These are phyloP conservation scores for Nautilus pompilius DNA, from an alignment of 1,140 invertebrate species.

Conservation along the genomic window DNA sequence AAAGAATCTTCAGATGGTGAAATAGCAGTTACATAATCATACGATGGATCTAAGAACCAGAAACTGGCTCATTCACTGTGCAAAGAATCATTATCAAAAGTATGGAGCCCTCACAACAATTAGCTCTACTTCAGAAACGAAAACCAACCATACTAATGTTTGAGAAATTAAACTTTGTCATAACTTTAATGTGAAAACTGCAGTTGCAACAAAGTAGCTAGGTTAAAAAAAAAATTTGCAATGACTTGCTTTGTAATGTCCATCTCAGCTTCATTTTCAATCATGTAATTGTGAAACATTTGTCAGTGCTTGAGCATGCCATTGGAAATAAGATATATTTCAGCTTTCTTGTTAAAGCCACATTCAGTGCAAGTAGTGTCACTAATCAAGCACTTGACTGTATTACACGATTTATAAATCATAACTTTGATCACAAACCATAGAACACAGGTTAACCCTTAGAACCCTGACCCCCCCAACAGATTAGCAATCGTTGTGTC, in stretches of 20 bases:
- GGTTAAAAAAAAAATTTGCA: background rate
- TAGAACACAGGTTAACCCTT: no score
- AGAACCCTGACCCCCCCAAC: no score
- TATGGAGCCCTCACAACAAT: background rate
- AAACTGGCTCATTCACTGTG: background rate
- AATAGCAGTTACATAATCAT: background rate
- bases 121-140: background rate
- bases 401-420: constrained; percentile 5
- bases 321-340: background rate
- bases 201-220: background rate
- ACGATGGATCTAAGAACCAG: background rate
- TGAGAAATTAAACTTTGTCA: background rate
- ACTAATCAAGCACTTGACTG: constrained; percentile 3
- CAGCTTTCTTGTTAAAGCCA: constrained; percentile 7
- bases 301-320: background rate
- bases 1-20: no score
- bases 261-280: background rate
- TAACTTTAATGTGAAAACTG: background rate
- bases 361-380: constrained; percentile 5
- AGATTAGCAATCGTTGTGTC: no score
- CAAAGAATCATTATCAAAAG: background rate
- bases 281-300: background rate
- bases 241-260: background rate
- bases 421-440: constrained; percentile 2
- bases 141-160: background rate